phyloP scores from a whole-genome alignment of 2,888 invertebrate genomes.

The Agapetus fuscipes region DNA sequence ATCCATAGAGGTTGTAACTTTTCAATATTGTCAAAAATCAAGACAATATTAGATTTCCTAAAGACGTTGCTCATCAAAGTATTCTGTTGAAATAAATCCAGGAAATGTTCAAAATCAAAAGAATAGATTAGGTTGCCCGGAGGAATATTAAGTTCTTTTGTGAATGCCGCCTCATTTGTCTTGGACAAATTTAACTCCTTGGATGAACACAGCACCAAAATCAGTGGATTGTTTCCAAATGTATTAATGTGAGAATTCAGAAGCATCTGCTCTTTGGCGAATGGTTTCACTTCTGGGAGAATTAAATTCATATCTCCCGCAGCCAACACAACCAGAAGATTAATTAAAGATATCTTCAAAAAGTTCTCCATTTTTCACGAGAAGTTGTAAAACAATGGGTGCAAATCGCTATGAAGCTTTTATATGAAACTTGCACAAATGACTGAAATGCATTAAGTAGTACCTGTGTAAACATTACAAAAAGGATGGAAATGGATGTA shows the following conservation, averaged over 20 bases:
- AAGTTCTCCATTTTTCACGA: too few species aligned
- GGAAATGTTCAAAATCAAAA: neutral
- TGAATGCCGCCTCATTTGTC: neutral
- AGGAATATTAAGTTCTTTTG: neutral
- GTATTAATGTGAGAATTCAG: neutral
- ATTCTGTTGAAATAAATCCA: neutral
- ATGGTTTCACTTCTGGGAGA: neutral
- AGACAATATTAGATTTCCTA: neutral
- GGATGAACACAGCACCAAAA: neutral
- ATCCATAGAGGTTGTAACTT: neutral
- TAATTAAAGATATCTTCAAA: too few species aligned
- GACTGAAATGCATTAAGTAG: too few species aligned
- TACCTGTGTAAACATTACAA: too few species aligned
- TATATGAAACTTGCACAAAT: too few species aligned
- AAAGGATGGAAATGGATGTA: too few species aligned
- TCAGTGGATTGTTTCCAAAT: neutral
- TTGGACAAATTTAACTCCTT: neutral
- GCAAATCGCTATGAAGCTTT: too few species aligned
- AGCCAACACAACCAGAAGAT: too few species aligned
- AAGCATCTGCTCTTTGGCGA: neutral
- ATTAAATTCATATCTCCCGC: too few species aligned
- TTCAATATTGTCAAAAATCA: neutral
- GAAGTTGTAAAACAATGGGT: too few species aligned
- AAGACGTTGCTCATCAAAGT: neutral
- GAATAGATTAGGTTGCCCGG: neutral